Base-by-base conservation (phyloP, 2,888 invertebrate species). In the Thelaira solivaga region DNA sequence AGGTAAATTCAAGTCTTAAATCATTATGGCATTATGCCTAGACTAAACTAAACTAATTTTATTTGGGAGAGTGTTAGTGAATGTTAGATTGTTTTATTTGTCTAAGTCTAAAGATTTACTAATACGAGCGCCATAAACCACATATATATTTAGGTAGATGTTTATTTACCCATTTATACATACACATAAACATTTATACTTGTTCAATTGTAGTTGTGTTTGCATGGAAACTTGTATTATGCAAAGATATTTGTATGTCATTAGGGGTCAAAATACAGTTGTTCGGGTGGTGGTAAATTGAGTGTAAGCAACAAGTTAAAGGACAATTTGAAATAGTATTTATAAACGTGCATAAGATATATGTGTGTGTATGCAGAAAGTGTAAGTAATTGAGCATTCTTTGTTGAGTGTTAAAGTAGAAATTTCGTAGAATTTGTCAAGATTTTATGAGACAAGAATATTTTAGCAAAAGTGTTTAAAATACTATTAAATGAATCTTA, bases 21-120 rank as follows among this genome's bases (percentile, higher is more conserved):
- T 78, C 78, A 74, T 75, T 41, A 18, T 65, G 69, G 65, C 55
- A 39, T 61, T 59, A 61, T 31, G 61, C 69, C 65, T 34, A 55
- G 69, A 64, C 69, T 59, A 36, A 78, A 64, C 62, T 64, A 41
- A 78, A 74, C 69, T 78, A 78, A 75, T 78, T 78, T 71, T 65
- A 69, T 75, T 78, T 74, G 59, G 61, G 51, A 49, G 24, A 57
- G 34, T 64, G 26, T 45, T 34, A 2, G 51, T 68, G 47, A 59
- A 59, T 57, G 34, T 43, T 36, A 41, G 24, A 64, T 49, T 76
- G 69, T 41, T 53, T 57, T 57, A 57, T 11, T n/a, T 36, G 11
- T 26, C 26, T 20, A 41, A 4, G n/a, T 51, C 24, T 41, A 16
- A 61, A 29, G 22, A 29, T 36, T 16, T 45, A 26, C 22, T n/a